Evolutionary conservation across 2,113 vertebrate species (phyloP).

Genomic region (Caloenas nicobarica): DNA sequence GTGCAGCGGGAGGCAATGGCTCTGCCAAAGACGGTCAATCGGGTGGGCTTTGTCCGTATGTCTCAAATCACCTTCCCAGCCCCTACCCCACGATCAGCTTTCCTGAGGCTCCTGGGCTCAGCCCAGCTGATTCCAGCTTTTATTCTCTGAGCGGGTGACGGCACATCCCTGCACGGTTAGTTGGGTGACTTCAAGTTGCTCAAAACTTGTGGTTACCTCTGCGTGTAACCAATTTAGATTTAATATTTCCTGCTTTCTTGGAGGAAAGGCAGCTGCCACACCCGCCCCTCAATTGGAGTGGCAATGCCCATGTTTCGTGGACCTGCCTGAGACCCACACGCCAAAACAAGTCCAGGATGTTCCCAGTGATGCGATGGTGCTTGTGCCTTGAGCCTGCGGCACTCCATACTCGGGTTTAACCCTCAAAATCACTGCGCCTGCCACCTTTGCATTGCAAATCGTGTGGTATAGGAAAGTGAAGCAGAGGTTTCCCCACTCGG

Average conservation of each 20-base stretch:
- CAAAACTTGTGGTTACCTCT: background rate
- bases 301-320: accelerated
- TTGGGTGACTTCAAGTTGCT: background rate
- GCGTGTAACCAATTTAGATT: background rate
- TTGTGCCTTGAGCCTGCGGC: accelerated
- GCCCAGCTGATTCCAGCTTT: background rate
- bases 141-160: no score
- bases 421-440: background rate
- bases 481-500: background rate
- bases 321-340: accelerated
- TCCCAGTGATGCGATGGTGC: background rate
- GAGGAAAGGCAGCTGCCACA: background rate
- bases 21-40: accelerated
- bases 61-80: background rate
- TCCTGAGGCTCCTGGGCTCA: background rate
- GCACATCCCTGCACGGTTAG: accelerated
- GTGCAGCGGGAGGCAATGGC: background rate
- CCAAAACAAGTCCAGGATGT: background rate
- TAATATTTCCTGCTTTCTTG: background rate
- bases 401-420: background rate
- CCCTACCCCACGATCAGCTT: background rate
- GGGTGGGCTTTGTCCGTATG: accelerated
- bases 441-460: background rate
- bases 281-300: accelerated
- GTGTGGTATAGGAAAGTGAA: background rate